Percentiles rank a stretch among this genome's conserved stretches.
Conservation (phyloP, 1,140 invertebrate species). For the Atta texana region DNA sequence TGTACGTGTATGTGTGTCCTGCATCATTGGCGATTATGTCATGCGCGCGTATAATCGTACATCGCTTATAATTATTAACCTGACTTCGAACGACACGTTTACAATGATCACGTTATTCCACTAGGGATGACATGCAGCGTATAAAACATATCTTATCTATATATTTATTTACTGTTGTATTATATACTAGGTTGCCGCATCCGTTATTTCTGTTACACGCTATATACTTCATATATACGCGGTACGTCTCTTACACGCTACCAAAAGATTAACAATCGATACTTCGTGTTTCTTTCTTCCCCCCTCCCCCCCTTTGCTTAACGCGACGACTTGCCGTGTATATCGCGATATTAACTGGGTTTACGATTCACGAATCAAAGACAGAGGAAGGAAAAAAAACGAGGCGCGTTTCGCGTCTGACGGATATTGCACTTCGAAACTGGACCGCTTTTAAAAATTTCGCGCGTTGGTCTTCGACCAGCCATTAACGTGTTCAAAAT, state of each 20-base stretch:
- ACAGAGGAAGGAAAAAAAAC: conserved; percentile 58
- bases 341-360: conserved; percentile 5
- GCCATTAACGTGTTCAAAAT: conserved; percentile 20
- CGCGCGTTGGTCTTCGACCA: conserved; percentile 26
- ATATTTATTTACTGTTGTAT: conserved; percentile 76
- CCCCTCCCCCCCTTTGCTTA: conserved; percentile 18
- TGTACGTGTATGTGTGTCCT: conserved; percentile 32
- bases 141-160: conserved; percentile 86
- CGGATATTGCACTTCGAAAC: conserved; percentile 63
- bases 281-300: conserved; percentile 65
- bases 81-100: conserved; percentile 79
- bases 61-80: conserved; percentile 76
- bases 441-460: conserved; percentile 57
- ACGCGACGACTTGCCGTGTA: conserved; percentile 68
- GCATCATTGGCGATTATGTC: conserved; percentile 48
- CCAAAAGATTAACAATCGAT: conserved; percentile 80
- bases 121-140: conserved; percentile 85
- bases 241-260: conserved; percentile 80
- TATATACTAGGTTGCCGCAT: conserved; percentile 78
- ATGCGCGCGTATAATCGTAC: conserved; percentile 75
- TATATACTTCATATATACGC: conserved; percentile 79
- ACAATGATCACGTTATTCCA: conserved; percentile 81
- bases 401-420: conserved; percentile 55
- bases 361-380: conserved; percentile 63
- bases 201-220: conserved; percentile 78